Percentiles rank a stretch among this genome's conserved stretches.
These are phyloP conservation scores for Schizopygopsis pylzovi DNA, from an alignment of 2,797 vertebrate genomes.

Conservation along the genomic window DNA sequence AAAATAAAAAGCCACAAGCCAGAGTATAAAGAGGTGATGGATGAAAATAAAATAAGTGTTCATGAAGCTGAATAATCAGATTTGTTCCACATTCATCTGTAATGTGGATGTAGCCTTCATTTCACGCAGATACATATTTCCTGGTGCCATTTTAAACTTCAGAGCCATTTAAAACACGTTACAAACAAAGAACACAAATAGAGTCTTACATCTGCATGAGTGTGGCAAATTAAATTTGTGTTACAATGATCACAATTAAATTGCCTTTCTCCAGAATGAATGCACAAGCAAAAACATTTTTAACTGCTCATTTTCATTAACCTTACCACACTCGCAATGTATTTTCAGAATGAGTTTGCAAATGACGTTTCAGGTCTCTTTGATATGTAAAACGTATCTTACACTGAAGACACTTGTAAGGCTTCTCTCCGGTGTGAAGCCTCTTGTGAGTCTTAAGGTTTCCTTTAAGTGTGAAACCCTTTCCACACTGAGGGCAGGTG, in stretches of 20 bases:
- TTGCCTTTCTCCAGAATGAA: background rate
- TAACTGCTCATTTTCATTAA: background rate
- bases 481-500: no score
- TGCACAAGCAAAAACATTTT: no score
- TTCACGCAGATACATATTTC: background rate
- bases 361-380: slow-evolving; percentile 3
- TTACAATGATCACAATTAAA: background rate
- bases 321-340: background rate
- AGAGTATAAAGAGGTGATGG: background rate
- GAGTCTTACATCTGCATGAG: background rate
- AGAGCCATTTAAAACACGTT: background rate
- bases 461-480: no score
- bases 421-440: background rate
- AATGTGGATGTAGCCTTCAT: background rate
- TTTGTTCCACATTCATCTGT: background rate
- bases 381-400: background rate
- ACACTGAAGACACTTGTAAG: background rate
- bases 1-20: background rate
- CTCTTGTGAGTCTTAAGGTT: no score
- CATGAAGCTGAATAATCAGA: background rate
- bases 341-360: background rate
- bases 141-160: background rate
- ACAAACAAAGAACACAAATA: background rate
- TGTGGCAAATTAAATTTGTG: background rate
- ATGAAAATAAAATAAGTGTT: background rate